A percentile compares a stretch with the other conserved stretches of the same genome.
Evolutionary conservation across 2,888 invertebrate genomes (phyloP).

Genomic region (Coelinius sp.): DNA sequence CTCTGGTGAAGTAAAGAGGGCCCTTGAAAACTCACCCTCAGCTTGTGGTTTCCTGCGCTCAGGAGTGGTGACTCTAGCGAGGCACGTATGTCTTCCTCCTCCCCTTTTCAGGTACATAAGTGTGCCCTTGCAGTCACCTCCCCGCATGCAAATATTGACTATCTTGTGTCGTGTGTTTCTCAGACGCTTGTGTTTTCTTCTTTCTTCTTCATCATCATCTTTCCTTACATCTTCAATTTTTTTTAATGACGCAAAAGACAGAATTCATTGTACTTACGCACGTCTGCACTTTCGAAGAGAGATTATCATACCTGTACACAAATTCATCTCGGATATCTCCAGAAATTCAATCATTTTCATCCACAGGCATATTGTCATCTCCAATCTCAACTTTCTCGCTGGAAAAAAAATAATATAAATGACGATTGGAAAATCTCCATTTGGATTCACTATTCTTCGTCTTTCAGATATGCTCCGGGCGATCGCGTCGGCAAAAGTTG

Average conservation of each 20-base stretch:
- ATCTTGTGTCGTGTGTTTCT: conserved; percentile 31
- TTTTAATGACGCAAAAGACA: conserved; percentile 13
- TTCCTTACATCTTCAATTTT: not conserved
- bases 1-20: conserved; percentile 52
- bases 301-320: too few species aligned
- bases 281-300: not conserved
- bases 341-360: not conserved
- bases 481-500: not conserved
- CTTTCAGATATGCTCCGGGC: not conserved
- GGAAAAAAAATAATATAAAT: not conserved
- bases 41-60: conserved; percentile 55
- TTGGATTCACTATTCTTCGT: not conserved
- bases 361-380: not conserved
- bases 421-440: conserved; percentile 13
- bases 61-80: conserved; percentile 45
- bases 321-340: not conserved
- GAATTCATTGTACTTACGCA: not conserved
- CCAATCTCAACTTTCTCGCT: conserved; percentile 4
- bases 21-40: conserved; percentile 55
- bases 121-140: conserved; percentile 63
- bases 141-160: conserved; percentile 69
- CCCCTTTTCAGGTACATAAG: conserved; percentile 42
- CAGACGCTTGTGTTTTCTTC: not conserved
- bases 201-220: not conserved
- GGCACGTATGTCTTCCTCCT: conserved; percentile 52